phyloP scores from a whole-genome alignment of 2,797 vertebrate species.

The Microcaecilia unicolor region DNA sequence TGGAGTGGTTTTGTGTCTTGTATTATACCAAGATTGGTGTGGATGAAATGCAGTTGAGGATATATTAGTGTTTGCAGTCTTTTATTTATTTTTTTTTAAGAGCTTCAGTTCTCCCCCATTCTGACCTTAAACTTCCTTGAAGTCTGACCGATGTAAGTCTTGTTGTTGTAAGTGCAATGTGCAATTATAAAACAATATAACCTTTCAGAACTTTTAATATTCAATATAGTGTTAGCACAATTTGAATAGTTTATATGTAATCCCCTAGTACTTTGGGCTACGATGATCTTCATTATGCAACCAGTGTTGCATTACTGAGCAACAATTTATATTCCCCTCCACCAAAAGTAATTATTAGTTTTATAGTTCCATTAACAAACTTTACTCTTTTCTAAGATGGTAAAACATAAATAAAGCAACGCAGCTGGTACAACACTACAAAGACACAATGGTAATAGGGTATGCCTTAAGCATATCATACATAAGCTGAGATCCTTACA shows the following conservation, averaged over 20 bases:
- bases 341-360: conserved; percentile 57
- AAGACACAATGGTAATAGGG: conserved; percentile 28
- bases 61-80: too few relatives aligned
- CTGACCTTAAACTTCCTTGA: too few relatives aligned
- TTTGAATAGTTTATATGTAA: conserved; percentile 31
- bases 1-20: too few relatives aligned
- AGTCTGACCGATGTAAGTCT: too few relatives aligned
- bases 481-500: conserved; percentile 18
- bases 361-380: conserved; percentile 56
- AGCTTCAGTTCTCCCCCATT: too few relatives aligned
- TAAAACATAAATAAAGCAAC: conserved; percentile 35
- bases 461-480: conserved; percentile 28
- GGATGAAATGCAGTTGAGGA: too few relatives aligned
- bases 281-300: conserved; percentile 42
- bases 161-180: too few relatives aligned
- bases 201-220: neutral
- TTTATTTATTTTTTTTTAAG: too few relatives aligned
- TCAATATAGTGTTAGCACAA: conserved; percentile 14
- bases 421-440: too few relatives aligned
- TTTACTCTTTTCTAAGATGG: conserved; percentile 34
- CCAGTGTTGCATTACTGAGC: conserved; percentile 35
- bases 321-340: conserved; percentile 37
- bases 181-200: too few relatives aligned
- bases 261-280: conserved; percentile 33
- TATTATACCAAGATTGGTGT: too few relatives aligned